Evolutionary conservation across 2,888 invertebrate genomes (phyloP).

Genomic region (Ditylenchus weischeri): DNA sequence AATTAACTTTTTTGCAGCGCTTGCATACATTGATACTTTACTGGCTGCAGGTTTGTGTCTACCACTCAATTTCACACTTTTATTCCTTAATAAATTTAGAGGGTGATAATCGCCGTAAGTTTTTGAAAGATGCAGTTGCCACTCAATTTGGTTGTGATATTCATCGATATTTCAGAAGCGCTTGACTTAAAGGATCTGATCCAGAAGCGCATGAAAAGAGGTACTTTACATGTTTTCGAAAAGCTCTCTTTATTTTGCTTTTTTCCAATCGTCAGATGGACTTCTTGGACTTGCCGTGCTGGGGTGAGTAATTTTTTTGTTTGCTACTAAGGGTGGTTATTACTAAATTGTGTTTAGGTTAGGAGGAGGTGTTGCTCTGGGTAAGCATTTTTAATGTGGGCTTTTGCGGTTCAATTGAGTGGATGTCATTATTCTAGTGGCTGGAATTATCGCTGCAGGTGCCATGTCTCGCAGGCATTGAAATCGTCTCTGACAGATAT

Average conservation of each 20-base stretch:
- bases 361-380: constrained; percentile 51
- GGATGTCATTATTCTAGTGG: neutral
- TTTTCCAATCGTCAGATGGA: constrained; percentile 41
- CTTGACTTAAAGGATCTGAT: constrained; percentile 75
- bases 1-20: constrained; percentile 62
- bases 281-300: constrained; percentile 53
- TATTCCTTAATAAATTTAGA: constrained; percentile 61
- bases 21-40: constrained; percentile 78
- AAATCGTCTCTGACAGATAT: neutral
- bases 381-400: neutral
- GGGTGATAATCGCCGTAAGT: constrained; percentile 73
- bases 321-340: constrained; percentile 45
- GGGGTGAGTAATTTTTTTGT: constrained; percentile 11
- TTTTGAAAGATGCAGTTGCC: too few species aligned
- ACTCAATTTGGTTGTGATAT: too few species aligned
- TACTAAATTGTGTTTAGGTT: constrained; percentile 47
- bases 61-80: too few species aligned
- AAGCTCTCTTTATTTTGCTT: neutral
- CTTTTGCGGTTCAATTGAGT: too few species aligned
- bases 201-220: constrained; percentile 83
- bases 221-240: constrained; percentile 46
- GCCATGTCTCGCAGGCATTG: constrained; percentile 10
- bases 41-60: constrained; percentile 65
- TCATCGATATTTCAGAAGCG: constrained; percentile 65
- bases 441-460: constrained; percentile 44